These are phyloP conservation scores for Chorisops tibialis DNA, from an alignment of 2,888 invertebrate genomes.

Conservation along the genomic window DNA sequence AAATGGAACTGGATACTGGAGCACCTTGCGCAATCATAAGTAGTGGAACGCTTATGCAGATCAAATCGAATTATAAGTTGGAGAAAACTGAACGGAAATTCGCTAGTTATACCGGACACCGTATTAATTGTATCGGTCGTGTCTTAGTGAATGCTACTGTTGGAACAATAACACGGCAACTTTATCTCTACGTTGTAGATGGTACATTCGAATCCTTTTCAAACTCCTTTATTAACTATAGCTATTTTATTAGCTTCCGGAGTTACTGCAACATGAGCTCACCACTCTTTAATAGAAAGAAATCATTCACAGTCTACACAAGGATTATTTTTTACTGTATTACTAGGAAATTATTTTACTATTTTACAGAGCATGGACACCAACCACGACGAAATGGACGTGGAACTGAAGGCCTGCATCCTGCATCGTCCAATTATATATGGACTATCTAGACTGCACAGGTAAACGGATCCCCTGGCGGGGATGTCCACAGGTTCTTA, in stretches of 20 bases:
- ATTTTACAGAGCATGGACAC: no score
- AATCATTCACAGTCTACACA: neutral
- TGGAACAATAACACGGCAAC: neutral
- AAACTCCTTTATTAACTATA: slow-evolving; percentile 67
- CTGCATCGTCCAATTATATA: no score
- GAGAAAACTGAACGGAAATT: neutral
- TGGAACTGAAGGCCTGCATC: no score
- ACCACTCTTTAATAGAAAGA: neutral
- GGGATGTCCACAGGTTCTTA: no score
- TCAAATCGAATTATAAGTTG: neutral
- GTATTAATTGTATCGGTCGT: neutral
- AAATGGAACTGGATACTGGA: neutral
- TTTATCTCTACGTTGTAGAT: neutral
- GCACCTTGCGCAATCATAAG: neutral
- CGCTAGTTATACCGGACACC: neutral
- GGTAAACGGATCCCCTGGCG: no score
- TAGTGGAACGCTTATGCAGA: neutral
- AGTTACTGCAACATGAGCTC: slow-evolving; percentile 58
- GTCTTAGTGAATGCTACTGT: neutral
- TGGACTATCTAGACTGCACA: no score
- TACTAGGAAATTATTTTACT: slow-evolving; percentile 63
- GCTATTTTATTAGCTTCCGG: no score
- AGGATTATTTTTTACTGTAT: slow-evolving; percentile 36
- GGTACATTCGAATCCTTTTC: slow-evolving; percentile 64
- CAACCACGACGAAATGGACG: no score